Evolutionary conservation across 2,888 invertebrate genomes (phyloP).

Genomic region (Malthinus flaveolus): DNA sequence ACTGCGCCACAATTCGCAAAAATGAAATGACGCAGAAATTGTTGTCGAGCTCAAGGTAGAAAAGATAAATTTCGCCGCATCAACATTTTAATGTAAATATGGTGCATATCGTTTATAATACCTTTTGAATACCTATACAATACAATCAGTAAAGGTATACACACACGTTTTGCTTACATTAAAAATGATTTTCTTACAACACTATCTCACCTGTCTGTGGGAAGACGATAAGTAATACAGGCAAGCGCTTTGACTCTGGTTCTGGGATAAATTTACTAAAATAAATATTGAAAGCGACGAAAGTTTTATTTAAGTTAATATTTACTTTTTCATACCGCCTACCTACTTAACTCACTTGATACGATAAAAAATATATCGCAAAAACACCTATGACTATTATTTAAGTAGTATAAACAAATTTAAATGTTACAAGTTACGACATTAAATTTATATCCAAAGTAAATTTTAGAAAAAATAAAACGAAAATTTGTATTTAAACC

Average conservation of each 20-base stretch:
- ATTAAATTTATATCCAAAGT: too few relatives aligned
- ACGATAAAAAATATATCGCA: conserved; percentile 19
- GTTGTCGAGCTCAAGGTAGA: conserved; percentile 11
- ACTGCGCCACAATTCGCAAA: not conserved
- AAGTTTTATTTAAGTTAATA: conserved; percentile 35
- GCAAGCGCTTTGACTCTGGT: conserved; percentile 17
- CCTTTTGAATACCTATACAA: conserved; percentile 13
- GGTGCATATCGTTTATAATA: conserved; percentile 7
- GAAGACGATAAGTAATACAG: conserved; percentile 12
- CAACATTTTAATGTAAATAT: conserved; percentile 15
- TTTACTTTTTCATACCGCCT: conserved; percentile 35
- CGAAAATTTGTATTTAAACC: too few relatives aligned
- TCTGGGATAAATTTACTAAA: conserved; percentile 25
- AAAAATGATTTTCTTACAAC: conserved; percentile 6
- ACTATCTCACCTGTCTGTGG: conserved; percentile 19
- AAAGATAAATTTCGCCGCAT: conserved; percentile 6
- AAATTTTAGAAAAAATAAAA: too few relatives aligned
- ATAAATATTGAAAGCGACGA: conserved; percentile 32
- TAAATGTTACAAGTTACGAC: too few relatives aligned
- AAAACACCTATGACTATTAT: conserved; percentile 18
- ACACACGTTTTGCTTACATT: conserved; percentile 15
- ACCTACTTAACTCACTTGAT: conserved; percentile 27
- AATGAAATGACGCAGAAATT: conserved; percentile 2
- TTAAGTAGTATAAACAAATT: not conserved
- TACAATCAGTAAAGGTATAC: conserved; percentile 7